These are phyloP conservation scores for Malacosoma neustria DNA, from an alignment of 2,888 invertebrate species.

Conservation along the genomic window DNA sequence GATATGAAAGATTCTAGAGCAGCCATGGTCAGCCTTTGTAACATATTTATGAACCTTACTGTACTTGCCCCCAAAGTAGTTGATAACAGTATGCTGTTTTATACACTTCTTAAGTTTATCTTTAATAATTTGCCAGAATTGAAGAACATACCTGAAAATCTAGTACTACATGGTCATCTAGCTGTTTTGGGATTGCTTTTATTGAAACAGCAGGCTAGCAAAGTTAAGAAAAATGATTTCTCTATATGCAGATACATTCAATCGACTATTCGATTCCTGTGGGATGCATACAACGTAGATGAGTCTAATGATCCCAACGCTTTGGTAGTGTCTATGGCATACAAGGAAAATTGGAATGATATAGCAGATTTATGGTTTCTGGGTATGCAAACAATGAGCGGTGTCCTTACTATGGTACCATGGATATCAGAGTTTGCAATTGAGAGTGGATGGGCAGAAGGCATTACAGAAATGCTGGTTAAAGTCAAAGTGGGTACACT, in stretches of 20 bases:
- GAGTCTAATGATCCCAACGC: constrained; percentile 89
- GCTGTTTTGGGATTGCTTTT: constrained; percentile 88
- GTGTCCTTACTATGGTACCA: constrained; percentile 85
- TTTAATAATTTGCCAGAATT: constrained; percentile 89
- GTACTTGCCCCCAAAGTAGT: constrained; percentile 90
- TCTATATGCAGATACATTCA: constrained; percentile 92
- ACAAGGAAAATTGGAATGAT: constrained; percentile 92
- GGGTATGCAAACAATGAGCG: constrained; percentile 94
- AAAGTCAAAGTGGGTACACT: constrained; percentile 89
- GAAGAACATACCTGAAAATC: constrained; percentile 87
- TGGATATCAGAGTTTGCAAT: constrained; percentile 94
- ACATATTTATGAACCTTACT: constrained; percentile 93
- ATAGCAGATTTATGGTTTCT: constrained; percentile 94
- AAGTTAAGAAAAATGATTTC: constrained; percentile 90
- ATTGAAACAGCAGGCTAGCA: constrained; percentile 87
- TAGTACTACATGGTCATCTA: constrained; percentile 89
- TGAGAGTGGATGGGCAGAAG: constrained; percentile 95
- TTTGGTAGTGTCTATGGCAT: constrained; percentile 87
- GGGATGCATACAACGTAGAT: constrained; percentile 94
- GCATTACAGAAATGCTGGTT: constrained; percentile 86
- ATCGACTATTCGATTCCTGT: constrained; percentile 90
- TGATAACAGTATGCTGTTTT: constrained; percentile 84
- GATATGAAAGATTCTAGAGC: constrained; percentile 89
- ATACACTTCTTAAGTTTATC: constrained; percentile 87
- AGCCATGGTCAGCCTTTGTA: constrained; percentile 92